Conservation (phyloP, 2,888 invertebrate genomes). For the Erannis defoliaria region DNA sequence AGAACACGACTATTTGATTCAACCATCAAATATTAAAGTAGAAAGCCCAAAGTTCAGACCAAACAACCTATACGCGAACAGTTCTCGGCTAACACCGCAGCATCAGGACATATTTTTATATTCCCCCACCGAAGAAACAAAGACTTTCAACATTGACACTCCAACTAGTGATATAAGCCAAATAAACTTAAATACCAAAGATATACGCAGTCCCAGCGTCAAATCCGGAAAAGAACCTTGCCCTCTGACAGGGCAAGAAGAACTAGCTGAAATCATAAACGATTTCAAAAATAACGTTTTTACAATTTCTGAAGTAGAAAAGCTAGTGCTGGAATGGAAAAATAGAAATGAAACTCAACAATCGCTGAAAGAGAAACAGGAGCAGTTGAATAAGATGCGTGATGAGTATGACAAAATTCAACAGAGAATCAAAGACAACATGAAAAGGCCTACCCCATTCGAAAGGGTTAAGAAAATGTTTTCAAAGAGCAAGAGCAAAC, state of each 20-base stretch:
- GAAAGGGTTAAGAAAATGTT: constrained; percentile 92
- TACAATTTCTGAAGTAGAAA: constrained; percentile 94
- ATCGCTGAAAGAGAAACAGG: constrained; percentile 94
- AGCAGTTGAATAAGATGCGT: constrained; percentile 92
- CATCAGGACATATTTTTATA: constrained; percentile 79
- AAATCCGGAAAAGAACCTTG: constrained; percentile 77
- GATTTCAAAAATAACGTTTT: constrained; percentile 96
- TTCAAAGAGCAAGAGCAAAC: constrained; percentile 87
- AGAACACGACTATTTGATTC: constrained; percentile 87
- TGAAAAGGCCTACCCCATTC: constrained; percentile 93
- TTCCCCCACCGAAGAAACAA: constrained; percentile 83
- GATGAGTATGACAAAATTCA: constrained; percentile 94
- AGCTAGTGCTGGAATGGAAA: constrained; percentile 94
- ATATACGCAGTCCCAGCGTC: constrained; percentile 73
- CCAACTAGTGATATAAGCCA: constrained; percentile 84
- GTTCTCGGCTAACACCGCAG: constrained; percentile 76
- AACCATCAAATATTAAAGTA: constrained; percentile 88
- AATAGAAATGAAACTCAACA: constrained; percentile 95
- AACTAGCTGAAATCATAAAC: constrained; percentile 94
- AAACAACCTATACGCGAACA: constrained; percentile 80
- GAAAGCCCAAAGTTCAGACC: constrained; percentile 80
- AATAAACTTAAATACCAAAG: constrained; percentile 79
- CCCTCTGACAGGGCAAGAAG: constrained; percentile 88
- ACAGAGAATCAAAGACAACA: constrained; percentile 90
- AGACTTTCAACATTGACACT: constrained; percentile 78